Evolutionary conservation across 2,888 invertebrate species (phyloP).

Genomic region (Nomada fabriciana): DNA sequence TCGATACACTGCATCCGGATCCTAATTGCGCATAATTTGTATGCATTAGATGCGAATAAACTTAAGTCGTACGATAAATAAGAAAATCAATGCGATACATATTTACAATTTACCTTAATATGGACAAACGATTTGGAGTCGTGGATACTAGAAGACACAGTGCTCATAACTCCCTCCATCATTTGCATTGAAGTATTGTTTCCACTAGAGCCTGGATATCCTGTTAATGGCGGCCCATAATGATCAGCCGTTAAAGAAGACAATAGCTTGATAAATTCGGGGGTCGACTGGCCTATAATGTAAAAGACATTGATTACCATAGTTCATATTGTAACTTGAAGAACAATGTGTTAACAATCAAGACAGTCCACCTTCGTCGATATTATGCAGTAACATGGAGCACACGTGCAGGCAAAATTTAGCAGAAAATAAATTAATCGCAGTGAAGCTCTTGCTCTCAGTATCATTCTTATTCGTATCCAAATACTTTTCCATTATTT

Average conservation of each 20-base stretch:
- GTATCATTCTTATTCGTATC: constrained; percentile 69
- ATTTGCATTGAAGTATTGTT: constrained; percentile 81
- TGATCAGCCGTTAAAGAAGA: constrained; percentile 79
- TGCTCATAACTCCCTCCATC: constrained; percentile 81
- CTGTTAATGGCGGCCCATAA: constrained; percentile 81
- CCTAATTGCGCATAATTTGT: constrained; percentile 43
- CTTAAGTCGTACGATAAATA: neutral
- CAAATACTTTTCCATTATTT: constrained; percentile 71
- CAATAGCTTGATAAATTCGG: constrained; percentile 80
- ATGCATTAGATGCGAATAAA: neutral
- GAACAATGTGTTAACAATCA: neutral
- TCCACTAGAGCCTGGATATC: constrained; percentile 79
- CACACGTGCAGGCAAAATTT: constrained; percentile 81
- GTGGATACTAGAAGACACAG: constrained; percentile 77
- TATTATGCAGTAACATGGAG: constrained; percentile 78
- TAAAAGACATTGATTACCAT: neutral
- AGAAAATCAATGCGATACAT: neutral
- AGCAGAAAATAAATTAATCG: constrained; percentile 78
- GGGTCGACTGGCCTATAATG: constrained; percentile 76
- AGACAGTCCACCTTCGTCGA: constrained; percentile 77
- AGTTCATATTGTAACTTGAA: neutral
- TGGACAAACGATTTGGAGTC: constrained; percentile 82
- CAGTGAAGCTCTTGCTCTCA: constrained; percentile 60
- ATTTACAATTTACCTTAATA: constrained; percentile 75
- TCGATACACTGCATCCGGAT: constrained; percentile 61